Conservation (phyloP, 1,140 invertebrate species). For the Danaus plexippus region DNA sequence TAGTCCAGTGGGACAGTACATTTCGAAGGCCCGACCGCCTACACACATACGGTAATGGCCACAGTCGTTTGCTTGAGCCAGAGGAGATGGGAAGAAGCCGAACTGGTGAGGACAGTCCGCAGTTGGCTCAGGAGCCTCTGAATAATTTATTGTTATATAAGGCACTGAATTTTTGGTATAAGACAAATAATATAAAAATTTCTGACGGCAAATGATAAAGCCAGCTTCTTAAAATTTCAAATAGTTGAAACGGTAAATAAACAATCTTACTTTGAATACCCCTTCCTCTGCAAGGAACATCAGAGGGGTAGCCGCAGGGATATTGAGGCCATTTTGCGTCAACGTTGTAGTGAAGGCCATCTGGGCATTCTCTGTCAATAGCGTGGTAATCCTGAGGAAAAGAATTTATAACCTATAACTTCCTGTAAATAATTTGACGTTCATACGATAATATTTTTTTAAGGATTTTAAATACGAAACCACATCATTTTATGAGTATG, state of each 20-base stretch:
- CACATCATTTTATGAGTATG: too few species aligned
- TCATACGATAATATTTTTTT: too few species aligned
- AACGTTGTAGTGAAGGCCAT: constrained; percentile 85
- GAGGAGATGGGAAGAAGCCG: constrained; percentile 82
- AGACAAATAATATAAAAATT: too few species aligned
- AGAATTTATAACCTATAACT: neutral
- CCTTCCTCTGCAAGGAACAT: constrained; percentile 80
- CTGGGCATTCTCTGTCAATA: constrained; percentile 74
- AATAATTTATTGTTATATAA: too few species aligned
- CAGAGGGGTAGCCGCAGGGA: constrained; percentile 85
- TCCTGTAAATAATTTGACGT: neutral
- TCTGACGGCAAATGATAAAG: too few species aligned
- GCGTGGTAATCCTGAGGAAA: constrained; percentile 29
- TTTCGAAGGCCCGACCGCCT: constrained; percentile 75
- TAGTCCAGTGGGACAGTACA: constrained; percentile 84
- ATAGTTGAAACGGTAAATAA: too few species aligned
- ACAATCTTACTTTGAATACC: constrained; percentile 75
- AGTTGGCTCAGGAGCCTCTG: constrained; percentile 72
- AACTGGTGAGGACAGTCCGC: constrained; percentile 87
- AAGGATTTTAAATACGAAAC: too few species aligned
- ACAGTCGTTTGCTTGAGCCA: constrained; percentile 60
- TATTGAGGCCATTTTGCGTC: constrained; percentile 76
- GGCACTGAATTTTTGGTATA: too few species aligned
- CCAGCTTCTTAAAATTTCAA: constrained; percentile 19
- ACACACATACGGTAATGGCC: constrained; percentile 70